Percentiles rank a stretch among this genome's conserved stretches.
Evolutionary conservation across 2,113 vertebrate species (phyloP).

Genomic region (Sander lucioperca): DNA sequence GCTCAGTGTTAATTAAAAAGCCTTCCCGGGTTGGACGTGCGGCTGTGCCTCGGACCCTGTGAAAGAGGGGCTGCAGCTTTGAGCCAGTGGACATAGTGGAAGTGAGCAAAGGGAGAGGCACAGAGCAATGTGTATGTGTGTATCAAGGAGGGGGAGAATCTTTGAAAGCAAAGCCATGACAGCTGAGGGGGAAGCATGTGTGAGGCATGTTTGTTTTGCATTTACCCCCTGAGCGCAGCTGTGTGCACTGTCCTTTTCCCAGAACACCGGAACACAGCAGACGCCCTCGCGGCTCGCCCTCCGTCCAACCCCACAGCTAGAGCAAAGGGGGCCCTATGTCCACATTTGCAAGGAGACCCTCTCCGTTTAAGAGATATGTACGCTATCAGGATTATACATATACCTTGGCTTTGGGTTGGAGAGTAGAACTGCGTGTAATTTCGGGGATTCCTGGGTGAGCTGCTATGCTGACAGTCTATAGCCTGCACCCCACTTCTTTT

Average conservation of each 20-base stretch:
- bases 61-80: slow-evolving; percentile 50
- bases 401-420: slow-evolving; percentile 49
- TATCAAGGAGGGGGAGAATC: slow-evolving; percentile 36
- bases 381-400: slow-evolving; percentile 47
- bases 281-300: slow-evolving; percentile 70
- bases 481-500: slow-evolving; percentile 33
- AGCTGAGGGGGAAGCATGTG: slow-evolving; percentile 87
- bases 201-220: slow-evolving; percentile 88
- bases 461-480: slow-evolving; percentile 63
- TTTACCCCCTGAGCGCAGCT: slow-evolving; percentile 84
- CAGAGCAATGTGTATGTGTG: slow-evolving; percentile 59
- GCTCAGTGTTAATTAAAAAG: slow-evolving; percentile 84
- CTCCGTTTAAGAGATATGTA: slow-evolving; percentile 30
- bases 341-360: slow-evolving; percentile 50
- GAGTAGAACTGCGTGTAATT: slow-evolving; percentile 61
- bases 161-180: slow-evolving; percentile 87
- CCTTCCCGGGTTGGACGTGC: slow-evolving; percentile 56
- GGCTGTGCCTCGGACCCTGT: slow-evolving; percentile 53
- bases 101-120: slow-evolving; percentile 53
- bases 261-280: slow-evolving; percentile 82
- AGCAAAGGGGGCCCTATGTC: slow-evolving; percentile 58
- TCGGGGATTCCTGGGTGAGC: slow-evolving; percentile 40
- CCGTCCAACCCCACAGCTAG: slow-evolving; percentile 65
- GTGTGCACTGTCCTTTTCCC: slow-evolving; percentile 86
- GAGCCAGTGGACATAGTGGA: slow-evolving; percentile 47